Evolutionary conservation across 1,140 invertebrate species (phyloP), one percentile per base, ranked within the genome.

Genomic region (Antheraea mylitta): DNA sequence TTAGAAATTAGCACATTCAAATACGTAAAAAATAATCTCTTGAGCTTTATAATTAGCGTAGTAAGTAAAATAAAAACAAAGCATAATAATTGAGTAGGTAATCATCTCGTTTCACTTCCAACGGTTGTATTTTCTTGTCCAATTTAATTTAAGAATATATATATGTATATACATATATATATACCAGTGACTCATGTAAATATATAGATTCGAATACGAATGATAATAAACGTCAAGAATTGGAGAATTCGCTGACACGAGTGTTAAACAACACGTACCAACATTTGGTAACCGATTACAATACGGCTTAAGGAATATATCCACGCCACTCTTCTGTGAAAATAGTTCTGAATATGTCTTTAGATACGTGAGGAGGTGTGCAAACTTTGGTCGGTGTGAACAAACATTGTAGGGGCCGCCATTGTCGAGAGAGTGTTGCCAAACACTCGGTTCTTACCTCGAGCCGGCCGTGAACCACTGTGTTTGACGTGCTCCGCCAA

Each of bases 401-500:
- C 77, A 79, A 76, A 79, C 74, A 73, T 67, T 45, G 60, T 73
- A 58, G 65, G 75, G 59, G 59, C 67, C 61, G 73, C 64, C 69
- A 73, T 76, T 77, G 77, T 77, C 67, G 73, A 69, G 71, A 59
- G 72, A 77, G 72, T 76, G 73, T 79, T 69, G 70, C 65, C 74
- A 74, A 79, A 79, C 75, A 75, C 71, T 75, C 65, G 53, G 67
- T 68, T 42, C 60, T 30, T 68, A 6, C 66, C 63, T 38, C 68
- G 72, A 73, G 61, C 36, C 60, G 64, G 45, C 68, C 70, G 58
- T 71, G 64, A 67, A 68, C 72, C 71, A 68, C 62, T 78, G 76
- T 78, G 71, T 78, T 76, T 76, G 77, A 76, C 76, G 70, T 76
- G 42, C 76, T 70, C 65, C 76, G 63, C 70, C 69, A 78, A 76